A percentile compares a stretch with the other conserved stretches of the same genome.
phyloP scores from a whole-genome alignment of 2,888 invertebrate species.

The Trileptium ribeirensis region DNA sequence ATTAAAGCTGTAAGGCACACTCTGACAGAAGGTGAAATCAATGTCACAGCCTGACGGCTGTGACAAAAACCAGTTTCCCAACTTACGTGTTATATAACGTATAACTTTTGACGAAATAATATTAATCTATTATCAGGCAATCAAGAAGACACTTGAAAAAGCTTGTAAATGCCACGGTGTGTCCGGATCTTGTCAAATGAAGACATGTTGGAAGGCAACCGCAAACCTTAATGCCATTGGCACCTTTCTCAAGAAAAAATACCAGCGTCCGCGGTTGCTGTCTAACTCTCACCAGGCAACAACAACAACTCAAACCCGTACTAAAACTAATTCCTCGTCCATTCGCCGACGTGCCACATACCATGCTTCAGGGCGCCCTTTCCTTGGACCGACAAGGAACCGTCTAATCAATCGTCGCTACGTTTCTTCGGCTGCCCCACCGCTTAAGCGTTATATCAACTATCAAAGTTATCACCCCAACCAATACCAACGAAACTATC shows the following conservation, averaged over 20 bases:
- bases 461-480: neutral
- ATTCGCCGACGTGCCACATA: neutral
- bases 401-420: neutral
- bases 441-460: neutral
- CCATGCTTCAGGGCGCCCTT: neutral
- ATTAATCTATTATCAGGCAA: no score
- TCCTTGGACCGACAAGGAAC: neutral
- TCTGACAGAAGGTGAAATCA: no score
- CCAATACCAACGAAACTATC: neutral
- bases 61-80: no score
- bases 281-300: neutral
- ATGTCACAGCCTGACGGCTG: no score
- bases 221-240: slow-evolving; percentile 78
- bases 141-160: slow-evolving; percentile 47
- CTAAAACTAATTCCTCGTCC: neutral
- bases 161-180: slow-evolving; percentile 91
- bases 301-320: neutral
- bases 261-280: slow-evolving; percentile 62
- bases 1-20: no score
- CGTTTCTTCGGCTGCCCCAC: no score
- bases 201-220: slow-evolving; percentile 92
- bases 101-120: no score
- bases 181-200: slow-evolving; percentile 87
- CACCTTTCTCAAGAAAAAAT: slow-evolving; percentile 73
- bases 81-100: no score